Evolutionary conservation across 2,113 vertebrate genomes (phyloP), one percentile per base, ranked within the genome.

Genomic region (Sapayoa aenigma): DNA sequence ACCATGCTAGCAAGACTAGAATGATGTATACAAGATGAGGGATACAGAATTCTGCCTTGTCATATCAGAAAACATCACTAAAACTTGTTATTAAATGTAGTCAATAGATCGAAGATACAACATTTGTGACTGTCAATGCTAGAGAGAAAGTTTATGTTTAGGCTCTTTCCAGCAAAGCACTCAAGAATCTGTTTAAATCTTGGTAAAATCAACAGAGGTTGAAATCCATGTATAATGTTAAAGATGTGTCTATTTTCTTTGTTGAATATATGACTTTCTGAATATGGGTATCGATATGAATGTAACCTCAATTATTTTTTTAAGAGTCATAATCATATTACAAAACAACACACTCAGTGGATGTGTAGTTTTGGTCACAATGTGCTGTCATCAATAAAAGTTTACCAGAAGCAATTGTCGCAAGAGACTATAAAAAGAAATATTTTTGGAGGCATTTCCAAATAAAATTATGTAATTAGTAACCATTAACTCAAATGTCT

Each of bases 381-480:
- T 63, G 76, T 93, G 87, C n/a, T 90, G 37, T 60, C 37, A 31
- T 71, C 44, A 53, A 53, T 87, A 96, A 67, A 94, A 72, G 41
- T 91, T 95, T 89, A 84, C 66, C 90, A 93, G 89, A 87, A 95
- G 59, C 89, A 90, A 88, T 66, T 85, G 31, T 87, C 68, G 93
- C 82, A 53, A 76, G 84, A 93, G 73, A 94, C 60, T 83, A 75
- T 49, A 37, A 93, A 90, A 42, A 55, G 53, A 88, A 90, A 50
- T 67, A 80, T 62, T 95, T 96, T 96, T 59, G 71, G 81, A 96
- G 62, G 42, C 52, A 91, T 74, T 53, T 87, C 80, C 86, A 96
- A 93, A 88, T 85, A 63, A 95, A 95, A 76, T 28, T 73, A n/a
- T 62, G 68, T 80, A 96, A 93, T 94, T 85, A 94, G 62, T 62